These are phyloP conservation scores for Trachelipus rathkii DNA, from an alignment of 1,140 invertebrate species.

Conservation along the genomic window DNA sequence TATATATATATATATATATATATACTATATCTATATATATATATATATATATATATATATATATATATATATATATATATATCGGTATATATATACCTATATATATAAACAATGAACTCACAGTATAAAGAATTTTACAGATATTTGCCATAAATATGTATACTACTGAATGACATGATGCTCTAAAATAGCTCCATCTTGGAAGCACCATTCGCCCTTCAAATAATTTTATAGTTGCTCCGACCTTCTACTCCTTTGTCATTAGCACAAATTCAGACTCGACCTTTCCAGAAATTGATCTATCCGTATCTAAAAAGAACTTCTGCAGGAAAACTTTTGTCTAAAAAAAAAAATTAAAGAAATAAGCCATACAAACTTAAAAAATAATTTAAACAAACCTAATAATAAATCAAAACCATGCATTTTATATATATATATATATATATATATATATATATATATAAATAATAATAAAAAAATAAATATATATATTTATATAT, in stretches of 20 bases:
- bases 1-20: too few species aligned
- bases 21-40: too few species aligned
- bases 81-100: not conserved
- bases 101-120: too few species aligned
- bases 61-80: constrained; percentile 2
- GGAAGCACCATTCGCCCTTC: not conserved
- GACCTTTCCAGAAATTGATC: constrained; percentile 48
- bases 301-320: constrained; percentile 50
- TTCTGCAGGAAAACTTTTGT: constrained; percentile 48
- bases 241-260: constrained; percentile 36
- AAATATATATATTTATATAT: constrained; percentile 1
- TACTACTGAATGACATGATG: constrained; percentile 17
- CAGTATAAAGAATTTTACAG: too few species aligned
- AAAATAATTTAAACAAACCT: too few species aligned
- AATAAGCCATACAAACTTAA: too few species aligned
- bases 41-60: not conserved
- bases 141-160: too few species aligned
- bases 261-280: constrained; percentile 47
- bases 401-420: not conserved
- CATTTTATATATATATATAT: not conserved
- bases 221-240: constrained; percentile 32
- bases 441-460: not conserved
- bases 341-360: constrained; percentile 17
- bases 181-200: constrained; percentile 26
- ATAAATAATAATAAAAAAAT: too few species aligned